Conservation (phyloP, 2,797 vertebrate genomes). For the Cercopithecus neglectus region DNA sequence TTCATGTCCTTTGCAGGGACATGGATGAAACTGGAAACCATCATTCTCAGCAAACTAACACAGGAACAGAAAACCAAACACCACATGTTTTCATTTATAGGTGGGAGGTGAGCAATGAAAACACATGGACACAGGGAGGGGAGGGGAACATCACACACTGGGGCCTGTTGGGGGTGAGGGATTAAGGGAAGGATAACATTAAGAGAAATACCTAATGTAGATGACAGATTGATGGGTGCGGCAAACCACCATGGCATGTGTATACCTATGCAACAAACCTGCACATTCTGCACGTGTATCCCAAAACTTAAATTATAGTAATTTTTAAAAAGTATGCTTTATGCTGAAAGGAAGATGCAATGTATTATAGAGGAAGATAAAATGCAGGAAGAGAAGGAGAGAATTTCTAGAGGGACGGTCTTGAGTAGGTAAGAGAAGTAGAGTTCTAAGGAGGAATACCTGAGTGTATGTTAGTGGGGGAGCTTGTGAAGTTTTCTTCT, state of each 20-base stretch:
- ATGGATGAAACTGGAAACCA: not conserved
- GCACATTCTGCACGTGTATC: not conserved
- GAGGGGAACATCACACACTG: not conserved
- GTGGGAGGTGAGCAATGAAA: not conserved
- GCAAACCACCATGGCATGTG: not conserved
- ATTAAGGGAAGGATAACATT: not conserved
- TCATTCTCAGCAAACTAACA: not conserved
- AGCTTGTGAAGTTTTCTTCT: not conserved
- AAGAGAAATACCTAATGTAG: not conserved
- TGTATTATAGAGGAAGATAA: not conserved
- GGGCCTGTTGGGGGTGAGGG: not conserved
- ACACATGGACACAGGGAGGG: not conserved
- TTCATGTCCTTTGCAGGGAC: not conserved
- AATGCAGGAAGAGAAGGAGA: not conserved
- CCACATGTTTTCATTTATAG: not conserved
- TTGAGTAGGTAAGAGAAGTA: not conserved
- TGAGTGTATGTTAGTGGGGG: rapidly evolving
- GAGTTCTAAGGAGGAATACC: not conserved
- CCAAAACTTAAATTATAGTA: not conserved
- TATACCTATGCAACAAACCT: not conserved
- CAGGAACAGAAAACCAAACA: not conserved
- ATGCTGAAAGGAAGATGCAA: not conserved
- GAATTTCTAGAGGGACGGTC: not conserved
- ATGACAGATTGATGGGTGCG: not conserved
- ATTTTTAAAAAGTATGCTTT: not conserved